Evolutionary conservation across 2,888 invertebrate species (phyloP).

Genomic region (Lepetodrilus schrolli): DNA sequence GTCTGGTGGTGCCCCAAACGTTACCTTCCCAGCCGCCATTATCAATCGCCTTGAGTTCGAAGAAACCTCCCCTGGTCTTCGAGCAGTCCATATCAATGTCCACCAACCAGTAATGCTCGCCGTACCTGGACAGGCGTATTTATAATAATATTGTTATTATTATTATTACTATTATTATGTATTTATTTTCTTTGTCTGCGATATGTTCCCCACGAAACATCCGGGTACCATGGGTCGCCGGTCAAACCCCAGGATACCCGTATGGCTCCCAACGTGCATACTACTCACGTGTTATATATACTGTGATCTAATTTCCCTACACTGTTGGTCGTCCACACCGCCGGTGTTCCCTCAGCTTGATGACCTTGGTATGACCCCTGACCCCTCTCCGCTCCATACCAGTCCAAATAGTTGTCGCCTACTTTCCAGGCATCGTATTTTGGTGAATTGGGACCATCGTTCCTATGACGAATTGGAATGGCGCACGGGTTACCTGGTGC

Average conservation of each 20-base stretch:
- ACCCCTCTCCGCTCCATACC: slow-evolving; percentile 65
- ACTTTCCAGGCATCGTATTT: slow-evolving; percentile 63
- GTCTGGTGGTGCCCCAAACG: slow-evolving; percentile 38
- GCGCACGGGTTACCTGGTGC: slow-evolving; percentile 55
- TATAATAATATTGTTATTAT: background rate
- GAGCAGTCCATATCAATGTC: slow-evolving; percentile 76
- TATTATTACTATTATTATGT: no score
- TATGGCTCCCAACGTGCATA: no score
- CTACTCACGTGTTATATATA: slow-evolving; percentile 56
- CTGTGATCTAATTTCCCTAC: slow-evolving; percentile 53
- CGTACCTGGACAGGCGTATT: slow-evolving; percentile 61
- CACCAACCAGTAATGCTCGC: slow-evolving; percentile 76
- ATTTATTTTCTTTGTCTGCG: no score
- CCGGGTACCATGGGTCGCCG: no score
- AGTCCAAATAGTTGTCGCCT: slow-evolving; percentile 66
- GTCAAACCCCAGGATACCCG: no score
- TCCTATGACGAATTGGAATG: slow-evolving; percentile 58
- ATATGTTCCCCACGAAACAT: no score
- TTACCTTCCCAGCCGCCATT: slow-evolving; percentile 73
- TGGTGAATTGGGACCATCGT: slow-evolving; percentile 48
- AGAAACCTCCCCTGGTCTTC: slow-evolving; percentile 74
- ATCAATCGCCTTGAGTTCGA: slow-evolving; percentile 74
- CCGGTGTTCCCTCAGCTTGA: slow-evolving; percentile 59
- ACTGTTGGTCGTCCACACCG: slow-evolving; percentile 70
- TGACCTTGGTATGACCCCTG: slow-evolving; percentile 60